These are phyloP conservation scores for Rutilus rutilus DNA, from an alignment of 2,113 vertebrate species.

Conservation along the genomic window DNA sequence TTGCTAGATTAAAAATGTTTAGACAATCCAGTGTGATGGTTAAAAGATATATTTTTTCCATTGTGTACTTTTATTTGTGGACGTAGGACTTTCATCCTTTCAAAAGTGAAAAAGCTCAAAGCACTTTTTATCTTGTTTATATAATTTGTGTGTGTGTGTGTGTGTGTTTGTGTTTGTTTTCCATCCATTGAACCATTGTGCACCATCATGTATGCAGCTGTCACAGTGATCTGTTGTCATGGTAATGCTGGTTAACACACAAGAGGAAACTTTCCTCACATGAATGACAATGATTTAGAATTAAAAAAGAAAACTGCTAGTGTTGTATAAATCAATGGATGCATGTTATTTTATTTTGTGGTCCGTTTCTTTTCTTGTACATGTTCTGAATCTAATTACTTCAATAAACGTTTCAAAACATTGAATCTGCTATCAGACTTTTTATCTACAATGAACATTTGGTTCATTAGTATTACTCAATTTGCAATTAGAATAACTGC, in stretches of 20 bases:
- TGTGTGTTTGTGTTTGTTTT: conserved; percentile 52
- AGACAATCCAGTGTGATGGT: conserved; percentile 75
- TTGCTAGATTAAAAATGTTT: conserved; percentile 55
- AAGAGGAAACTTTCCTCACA: conserved; percentile 47
- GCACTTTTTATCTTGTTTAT: conserved; percentile 69
- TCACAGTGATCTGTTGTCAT: conserved; percentile 53
- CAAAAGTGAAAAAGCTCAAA: conserved; percentile 58
- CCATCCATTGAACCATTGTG: conserved; percentile 54
- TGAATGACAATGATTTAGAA: conserved; percentile 39
- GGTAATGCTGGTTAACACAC: conserved; percentile 43
- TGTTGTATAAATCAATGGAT: conserved; percentile 73
- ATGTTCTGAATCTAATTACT: conserved; percentile 62
- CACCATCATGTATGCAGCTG: conserved; percentile 55
- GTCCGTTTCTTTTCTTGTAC: conserved; percentile 66
- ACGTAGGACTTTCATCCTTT: conserved; percentile 56
- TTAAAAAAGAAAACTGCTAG: conserved; percentile 59
- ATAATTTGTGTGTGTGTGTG: conserved; percentile 63
- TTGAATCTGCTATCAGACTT: neutral
- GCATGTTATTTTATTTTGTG: conserved; percentile 70
- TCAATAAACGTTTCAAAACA: conserved; percentile 62
- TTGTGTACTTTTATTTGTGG: conserved; percentile 55
- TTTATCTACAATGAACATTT: neutral
- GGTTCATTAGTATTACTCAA: neutral
- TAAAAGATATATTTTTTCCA: conserved; percentile 62
- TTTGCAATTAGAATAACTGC: neutral